These are phyloP conservation scores for Poecilobothrus nobilitatus DNA, from an alignment of 2,888 invertebrate genomes.

Conservation along the genomic window DNA sequence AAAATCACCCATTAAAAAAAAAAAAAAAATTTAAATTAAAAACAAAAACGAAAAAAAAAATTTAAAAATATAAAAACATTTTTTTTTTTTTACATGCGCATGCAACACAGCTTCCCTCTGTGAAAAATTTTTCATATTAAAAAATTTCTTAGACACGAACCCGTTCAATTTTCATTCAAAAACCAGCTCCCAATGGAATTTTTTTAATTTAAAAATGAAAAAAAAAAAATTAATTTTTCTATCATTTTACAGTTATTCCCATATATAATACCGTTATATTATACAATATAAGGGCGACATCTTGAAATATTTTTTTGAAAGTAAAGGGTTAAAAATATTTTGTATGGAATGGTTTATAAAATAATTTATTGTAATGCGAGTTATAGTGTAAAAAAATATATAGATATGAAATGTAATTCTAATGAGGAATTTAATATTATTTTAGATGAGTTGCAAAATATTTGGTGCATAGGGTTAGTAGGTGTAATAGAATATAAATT, in stretches of 20 bases:
- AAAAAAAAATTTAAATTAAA: background rate
- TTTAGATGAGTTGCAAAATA: no score
- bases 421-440: no score
- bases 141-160: background rate
- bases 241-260: no score
- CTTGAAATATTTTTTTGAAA: background rate
- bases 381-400: no score
- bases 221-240: no score
- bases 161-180: background rate
- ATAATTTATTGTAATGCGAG: no score
- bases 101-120: conserved; percentile 1
- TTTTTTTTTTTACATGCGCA: background rate
- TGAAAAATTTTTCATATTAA: background rate
- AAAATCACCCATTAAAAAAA: background rate
- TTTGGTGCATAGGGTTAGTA: no score
- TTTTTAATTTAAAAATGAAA: background rate
- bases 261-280: no score
- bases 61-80: background rate
- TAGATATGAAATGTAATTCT: no score
- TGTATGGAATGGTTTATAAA: background rate
- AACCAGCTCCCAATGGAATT: background rate
- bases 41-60: background rate
- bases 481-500: no score
- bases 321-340: background rate
- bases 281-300: background rate